Evolutionary conservation across 2,888 invertebrate genomes (phyloP).

Genomic region (Parascotia fuliginaria): DNA sequence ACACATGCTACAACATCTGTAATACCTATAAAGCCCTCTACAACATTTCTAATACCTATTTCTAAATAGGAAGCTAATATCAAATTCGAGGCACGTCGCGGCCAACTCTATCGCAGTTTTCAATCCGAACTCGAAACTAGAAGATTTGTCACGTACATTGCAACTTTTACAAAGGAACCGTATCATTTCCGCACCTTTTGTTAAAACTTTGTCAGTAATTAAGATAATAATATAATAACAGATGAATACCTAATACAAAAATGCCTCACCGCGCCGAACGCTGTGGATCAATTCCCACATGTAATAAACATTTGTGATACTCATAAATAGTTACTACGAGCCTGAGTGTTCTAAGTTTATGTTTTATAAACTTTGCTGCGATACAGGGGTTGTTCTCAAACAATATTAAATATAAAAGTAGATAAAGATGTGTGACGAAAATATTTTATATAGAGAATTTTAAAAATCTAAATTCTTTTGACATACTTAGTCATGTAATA

Average conservation of each 20-base stretch:
- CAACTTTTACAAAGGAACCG: slow-evolving; percentile 78
- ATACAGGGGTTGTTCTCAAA: no score
- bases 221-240: slow-evolving; percentile 48
- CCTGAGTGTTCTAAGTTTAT: no score
- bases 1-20: slow-evolving; percentile 57
- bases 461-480: no score
- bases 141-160: slow-evolving; percentile 84
- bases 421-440: no score
- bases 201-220: slow-evolving; percentile 56
- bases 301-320: no score
- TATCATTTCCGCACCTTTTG: slow-evolving; percentile 79
- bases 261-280: not conserved
- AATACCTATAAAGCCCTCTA: slow-evolving; percentile 67
- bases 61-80: slow-evolving; percentile 73
- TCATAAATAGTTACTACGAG: no score
- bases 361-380: no score
- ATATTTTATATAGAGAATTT: no score
- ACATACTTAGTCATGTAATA: no score
- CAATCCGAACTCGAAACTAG: slow-evolving; percentile 81
- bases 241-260: slow-evolving; percentile 11
- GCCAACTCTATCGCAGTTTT: slow-evolving; percentile 83
- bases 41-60: slow-evolving; percentile 71
- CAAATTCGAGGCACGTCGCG: slow-evolving; percentile 75
- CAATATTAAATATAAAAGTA: no score
- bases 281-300: no score